These are phyloP conservation scores for Branchellion lobata DNA, from an alignment of 2,888 invertebrate genomes.

Conservation along the genomic window DNA sequence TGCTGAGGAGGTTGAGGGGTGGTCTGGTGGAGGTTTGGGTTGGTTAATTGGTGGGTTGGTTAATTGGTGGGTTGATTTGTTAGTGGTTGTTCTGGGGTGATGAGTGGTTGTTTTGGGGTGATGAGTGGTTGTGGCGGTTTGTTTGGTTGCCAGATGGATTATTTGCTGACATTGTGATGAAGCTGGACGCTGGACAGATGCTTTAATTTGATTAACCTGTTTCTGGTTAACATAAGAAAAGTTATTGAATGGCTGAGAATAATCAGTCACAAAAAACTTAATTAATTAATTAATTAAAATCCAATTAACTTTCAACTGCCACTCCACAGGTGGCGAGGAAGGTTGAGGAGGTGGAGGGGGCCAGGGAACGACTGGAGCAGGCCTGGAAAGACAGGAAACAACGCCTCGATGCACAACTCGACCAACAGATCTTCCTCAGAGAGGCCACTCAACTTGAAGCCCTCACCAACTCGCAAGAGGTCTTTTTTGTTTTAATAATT, in stretches of 20 bases:
- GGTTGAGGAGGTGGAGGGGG: conserved; percentile 69
- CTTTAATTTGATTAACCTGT: too few species aligned
- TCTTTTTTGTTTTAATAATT: conserved; percentile 1
- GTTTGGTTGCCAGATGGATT: too few species aligned
- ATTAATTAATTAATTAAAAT: too few species aligned
- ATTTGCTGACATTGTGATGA: too few species aligned
- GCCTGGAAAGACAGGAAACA: conserved; percentile 90
- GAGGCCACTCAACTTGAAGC: conserved; percentile 90
- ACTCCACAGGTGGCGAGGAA: conserved; percentile 58
- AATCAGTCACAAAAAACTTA: too few species aligned
- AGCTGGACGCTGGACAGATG: too few species aligned
- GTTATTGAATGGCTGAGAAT: too few species aligned
- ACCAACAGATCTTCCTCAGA: conserved; percentile 88
- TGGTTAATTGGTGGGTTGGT: background rate
- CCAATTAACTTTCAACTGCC: background rate
- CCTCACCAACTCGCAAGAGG: conserved; percentile 75
- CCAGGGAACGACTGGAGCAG: conserved; percentile 83
- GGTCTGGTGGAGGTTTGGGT: background rate
- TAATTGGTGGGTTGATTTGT: background rate
- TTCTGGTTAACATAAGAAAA: too few species aligned
- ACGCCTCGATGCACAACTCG: conserved; percentile 97
- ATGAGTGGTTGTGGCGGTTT: background rate
- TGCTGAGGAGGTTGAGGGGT: conserved; percentile 60
- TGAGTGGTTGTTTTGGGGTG: conserved; percentile 3
- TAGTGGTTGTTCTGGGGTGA: background rate